Base-by-base conservation (phyloP, 2,888 invertebrate species). In the Drosophila kambysellisi region DNA sequence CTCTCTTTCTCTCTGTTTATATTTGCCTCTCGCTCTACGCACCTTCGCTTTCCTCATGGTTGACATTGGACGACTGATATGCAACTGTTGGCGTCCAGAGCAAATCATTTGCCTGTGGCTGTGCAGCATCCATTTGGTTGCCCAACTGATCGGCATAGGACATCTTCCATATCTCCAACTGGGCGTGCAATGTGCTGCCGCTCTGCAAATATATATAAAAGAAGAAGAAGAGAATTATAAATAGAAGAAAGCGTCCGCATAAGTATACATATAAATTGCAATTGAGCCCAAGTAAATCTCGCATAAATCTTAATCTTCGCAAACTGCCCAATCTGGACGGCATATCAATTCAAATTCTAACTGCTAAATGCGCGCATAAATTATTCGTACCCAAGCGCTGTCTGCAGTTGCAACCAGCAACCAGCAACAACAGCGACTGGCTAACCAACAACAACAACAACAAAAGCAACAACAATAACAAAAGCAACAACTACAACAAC, bases 131-230 rank as follows among this genome's bases (percentile, higher is more conserved):
- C 66, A 76, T 63, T 57, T 70, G 71, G 29, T 61, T 70, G 72
- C 82, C 79, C 68, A 88, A 70, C 74, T 84, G 84, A 92, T 95
- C 94, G 76, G 95, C 94, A 81, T 95, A 94, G 11, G 97, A 97
- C 70, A 96, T 96, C 93, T 97, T 97, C 98, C 98, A 98, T 85
- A 98, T 97, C 93, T 98, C 98, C 90, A 98, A 94, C 91, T 97
- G 97, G 33, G 98, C 97, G 93, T 96, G 96, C 77, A 98, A 93
- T 86, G 96, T 96, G 92, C 96, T 96, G 56, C 98, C 98, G 90
- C 96, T 96, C 97, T 97, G 57, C 43, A 59, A 71, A 72, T 68
- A 25, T 68, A 25, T 3, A 25, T 25, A 66, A 37, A 41, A 58
- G 59, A 25, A 58, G 59, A 67, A 63, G 58, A 50, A 64, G 51